These are phyloP conservation scores for Eciton burchellii DNA, from an alignment of 1,140 invertebrate genomes.

Conservation along the genomic window DNA sequence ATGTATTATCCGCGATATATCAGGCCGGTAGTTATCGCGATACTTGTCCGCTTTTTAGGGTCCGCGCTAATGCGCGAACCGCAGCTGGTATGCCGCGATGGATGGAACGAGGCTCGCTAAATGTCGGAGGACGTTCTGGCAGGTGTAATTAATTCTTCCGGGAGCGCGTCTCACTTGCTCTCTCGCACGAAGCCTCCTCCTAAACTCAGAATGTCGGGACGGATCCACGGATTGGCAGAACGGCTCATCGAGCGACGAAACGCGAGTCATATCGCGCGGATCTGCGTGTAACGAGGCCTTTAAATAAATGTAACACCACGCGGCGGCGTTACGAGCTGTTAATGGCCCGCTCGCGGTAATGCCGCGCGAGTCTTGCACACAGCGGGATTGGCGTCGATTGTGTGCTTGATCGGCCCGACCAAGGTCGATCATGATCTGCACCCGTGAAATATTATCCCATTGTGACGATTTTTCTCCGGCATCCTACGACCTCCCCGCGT, in stretches of 20 bases:
- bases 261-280: constrained; percentile 26
- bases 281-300: constrained; percentile 55
- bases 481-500: constrained; percentile 15
- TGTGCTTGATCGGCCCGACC: constrained; percentile 58
- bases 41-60: constrained; percentile 45
- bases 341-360: constrained; percentile 35
- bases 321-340: constrained; percentile 34
- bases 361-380: constrained; percentile 19
- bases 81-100: neutral
- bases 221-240: too few species aligned
- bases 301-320: constrained; percentile 23
- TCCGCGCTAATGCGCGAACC: constrained; percentile 31
- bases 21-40: constrained; percentile 42
- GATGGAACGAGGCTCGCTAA: constrained; percentile 14
- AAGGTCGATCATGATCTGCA: constrained; percentile 74
- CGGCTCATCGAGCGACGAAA: too few species aligned
- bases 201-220: neutral
- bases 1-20: constrained; percentile 59
- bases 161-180: constrained; percentile 5
- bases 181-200: too few species aligned
- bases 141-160: constrained; percentile 61
- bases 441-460: constrained; percentile 78
- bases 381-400: constrained; percentile 68
- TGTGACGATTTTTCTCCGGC: constrained; percentile 64
- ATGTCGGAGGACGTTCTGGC: neutral